Conservation (phyloP, 2,113 vertebrate species). For the Vulpes vulpes region DNA sequence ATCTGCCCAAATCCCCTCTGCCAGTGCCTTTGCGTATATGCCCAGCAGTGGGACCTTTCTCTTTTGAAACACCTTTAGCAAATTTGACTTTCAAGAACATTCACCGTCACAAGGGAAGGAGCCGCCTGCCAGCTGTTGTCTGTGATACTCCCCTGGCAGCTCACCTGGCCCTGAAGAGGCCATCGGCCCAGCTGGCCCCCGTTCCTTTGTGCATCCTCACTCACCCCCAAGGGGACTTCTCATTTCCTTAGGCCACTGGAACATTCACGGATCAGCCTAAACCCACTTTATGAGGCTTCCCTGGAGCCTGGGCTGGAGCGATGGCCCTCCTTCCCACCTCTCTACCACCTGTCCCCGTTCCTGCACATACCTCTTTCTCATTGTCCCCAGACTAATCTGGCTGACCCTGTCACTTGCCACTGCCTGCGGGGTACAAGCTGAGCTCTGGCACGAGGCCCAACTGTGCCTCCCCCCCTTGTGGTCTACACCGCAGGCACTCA, state of each 20-base stretch:
- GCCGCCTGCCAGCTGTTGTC: background rate
- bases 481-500: background rate
- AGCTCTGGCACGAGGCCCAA: background rate
- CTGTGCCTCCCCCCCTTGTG: background rate
- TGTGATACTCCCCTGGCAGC: background rate
- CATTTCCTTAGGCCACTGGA: background rate
- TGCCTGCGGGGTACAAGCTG: background rate
- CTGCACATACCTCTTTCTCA: background rate
- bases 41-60: background rate
- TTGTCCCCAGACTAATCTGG: too few species aligned
- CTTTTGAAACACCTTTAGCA: background rate
- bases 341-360: background rate
- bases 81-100: background rate
- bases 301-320: fast-evolving
- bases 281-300: background rate
- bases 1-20: background rate
- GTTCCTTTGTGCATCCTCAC: background rate
- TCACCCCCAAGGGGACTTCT: background rate
- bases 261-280: background rate
- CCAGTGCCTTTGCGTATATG: background rate
- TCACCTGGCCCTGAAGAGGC: background rate
- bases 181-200: background rate
- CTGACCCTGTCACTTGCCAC: background rate
- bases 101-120: background rate
- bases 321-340: background rate